Conservation (phyloP, 2,888 invertebrate genomes). For the Thymelicus sylvestris region DNA sequence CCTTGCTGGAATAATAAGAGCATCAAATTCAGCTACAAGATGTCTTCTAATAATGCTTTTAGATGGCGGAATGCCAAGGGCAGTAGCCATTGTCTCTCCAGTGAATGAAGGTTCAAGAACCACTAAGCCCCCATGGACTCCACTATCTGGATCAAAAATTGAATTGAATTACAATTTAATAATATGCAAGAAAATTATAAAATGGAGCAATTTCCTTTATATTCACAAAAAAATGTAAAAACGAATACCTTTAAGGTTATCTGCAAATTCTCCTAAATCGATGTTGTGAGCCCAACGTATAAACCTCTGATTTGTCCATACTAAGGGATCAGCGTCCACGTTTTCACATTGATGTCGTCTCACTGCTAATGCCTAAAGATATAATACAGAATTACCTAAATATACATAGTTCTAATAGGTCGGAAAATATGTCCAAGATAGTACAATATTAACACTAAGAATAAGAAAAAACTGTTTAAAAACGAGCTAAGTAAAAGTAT, state of each 20-base stretch:
- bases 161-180: too few relatives aligned
- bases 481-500: background rate
- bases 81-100: slow-evolving; percentile 97
- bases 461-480: background rate
- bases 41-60: slow-evolving; percentile 97
- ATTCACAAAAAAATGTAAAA: too few relatives aligned
- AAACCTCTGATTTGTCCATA: slow-evolving; percentile 98
- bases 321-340: slow-evolving; percentile 95
- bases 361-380: slow-evolving; percentile 90
- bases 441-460: background rate
- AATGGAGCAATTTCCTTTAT: too few relatives aligned
- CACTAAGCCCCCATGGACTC: slow-evolving; percentile 97
- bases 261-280: slow-evolving; percentile 96
- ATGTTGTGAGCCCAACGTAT: slow-evolving; percentile 97
- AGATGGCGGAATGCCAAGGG: slow-evolving; percentile 95
- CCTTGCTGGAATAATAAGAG: slow-evolving; percentile 96
- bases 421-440: too few relatives aligned
- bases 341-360: slow-evolving; percentile 95
- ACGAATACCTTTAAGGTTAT: slow-evolving; percentile 92
- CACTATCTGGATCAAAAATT: slow-evolving; percentile 88
- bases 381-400: slow-evolving; percentile 31
- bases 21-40: slow-evolving; percentile 95
- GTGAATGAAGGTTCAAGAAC: slow-evolving; percentile 97
- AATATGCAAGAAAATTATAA: too few relatives aligned
- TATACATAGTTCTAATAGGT: background rate